Evolutionary conservation across 2,888 invertebrate genomes (phyloP).

Genomic region (Cephus pygmeus): DNA sequence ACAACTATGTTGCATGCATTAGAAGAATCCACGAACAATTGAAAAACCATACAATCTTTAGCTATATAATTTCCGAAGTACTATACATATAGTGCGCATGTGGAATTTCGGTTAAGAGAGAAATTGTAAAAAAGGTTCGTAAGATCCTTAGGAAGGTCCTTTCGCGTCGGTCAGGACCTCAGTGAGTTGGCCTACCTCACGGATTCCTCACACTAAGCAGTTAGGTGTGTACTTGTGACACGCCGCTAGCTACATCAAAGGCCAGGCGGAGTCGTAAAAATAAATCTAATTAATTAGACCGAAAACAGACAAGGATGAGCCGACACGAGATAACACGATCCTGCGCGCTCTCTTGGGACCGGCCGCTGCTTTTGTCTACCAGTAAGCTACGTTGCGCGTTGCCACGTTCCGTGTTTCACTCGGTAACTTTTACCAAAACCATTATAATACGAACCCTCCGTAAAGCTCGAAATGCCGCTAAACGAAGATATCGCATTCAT

Average conservation of each 20-base stretch:
- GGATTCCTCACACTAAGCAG: constrained; percentile 17
- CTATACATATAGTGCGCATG: background rate
- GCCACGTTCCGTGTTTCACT: background rate
- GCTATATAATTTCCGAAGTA: no score
- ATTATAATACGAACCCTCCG: background rate
- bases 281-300: constrained; percentile 43
- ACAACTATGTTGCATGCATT: no score
- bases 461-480: background rate
- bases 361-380: background rate
- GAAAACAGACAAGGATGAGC: constrained; percentile 35
- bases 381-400: background rate
- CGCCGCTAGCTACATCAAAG: constrained; percentile 42
- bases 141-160: background rate
- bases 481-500: background rate
- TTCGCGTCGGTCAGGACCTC: background rate
- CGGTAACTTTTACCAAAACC: background rate
- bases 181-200: background rate
- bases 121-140: background rate
- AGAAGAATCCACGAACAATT: no score
- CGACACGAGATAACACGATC: constrained; percentile 18
- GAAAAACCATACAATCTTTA: no score
- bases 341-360: constrained; percentile 2
- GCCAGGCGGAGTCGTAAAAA: constrained; percentile 44
- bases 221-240: constrained; percentile 24
- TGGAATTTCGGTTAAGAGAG: background rate